Conservation (phyloP, 2,888 invertebrate species). For the Blastobasis adustella region DNA sequence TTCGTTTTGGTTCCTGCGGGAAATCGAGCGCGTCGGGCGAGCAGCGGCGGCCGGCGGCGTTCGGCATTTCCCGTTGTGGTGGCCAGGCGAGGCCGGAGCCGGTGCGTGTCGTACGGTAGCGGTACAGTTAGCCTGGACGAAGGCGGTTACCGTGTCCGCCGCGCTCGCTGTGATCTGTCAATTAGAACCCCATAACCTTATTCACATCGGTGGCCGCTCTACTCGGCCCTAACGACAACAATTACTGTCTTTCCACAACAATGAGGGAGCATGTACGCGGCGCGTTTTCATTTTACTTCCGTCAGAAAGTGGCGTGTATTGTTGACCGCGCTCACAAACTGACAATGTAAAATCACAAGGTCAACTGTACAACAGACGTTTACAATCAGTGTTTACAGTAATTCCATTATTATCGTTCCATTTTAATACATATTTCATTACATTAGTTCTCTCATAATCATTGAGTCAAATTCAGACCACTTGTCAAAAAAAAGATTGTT, state of each 20-base stretch:
- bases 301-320: slow-evolving; percentile 8
- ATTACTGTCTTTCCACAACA: slow-evolving; percentile 22
- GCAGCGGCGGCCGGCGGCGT: slow-evolving; percentile 29
- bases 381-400: slow-evolving; percentile 17
- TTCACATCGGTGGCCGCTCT: slow-evolving; percentile 43
- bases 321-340: slow-evolving; percentile 8
- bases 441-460: slow-evolving; percentile 28
- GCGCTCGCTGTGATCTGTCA: slow-evolving; percentile 53
- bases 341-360: slow-evolving; percentile 21
- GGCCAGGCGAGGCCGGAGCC: slow-evolving; percentile 28
- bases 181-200: slow-evolving; percentile 57
- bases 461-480: slow-evolving; percentile 34
- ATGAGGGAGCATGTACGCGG: slow-evolving; percentile 14
- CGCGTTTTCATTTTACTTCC: slow-evolving; percentile 17
- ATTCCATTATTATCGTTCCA: background rate
- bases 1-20: slow-evolving; percentile 41
- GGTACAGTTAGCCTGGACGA: slow-evolving; percentile 58
- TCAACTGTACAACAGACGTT: slow-evolving; percentile 19
- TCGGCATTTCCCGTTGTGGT: slow-evolving; percentile 56
- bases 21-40: slow-evolving; percentile 44
- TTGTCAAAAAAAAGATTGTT: background rate
- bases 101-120: slow-evolving; percentile 52
- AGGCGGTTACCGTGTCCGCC: slow-evolving; percentile 50
- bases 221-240: slow-evolving; percentile 34
- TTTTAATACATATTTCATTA: background rate